Evolutionary conservation across 2,888 invertebrate genomes (phyloP).

Genomic region (Sinhomidia bicolor): DNA sequence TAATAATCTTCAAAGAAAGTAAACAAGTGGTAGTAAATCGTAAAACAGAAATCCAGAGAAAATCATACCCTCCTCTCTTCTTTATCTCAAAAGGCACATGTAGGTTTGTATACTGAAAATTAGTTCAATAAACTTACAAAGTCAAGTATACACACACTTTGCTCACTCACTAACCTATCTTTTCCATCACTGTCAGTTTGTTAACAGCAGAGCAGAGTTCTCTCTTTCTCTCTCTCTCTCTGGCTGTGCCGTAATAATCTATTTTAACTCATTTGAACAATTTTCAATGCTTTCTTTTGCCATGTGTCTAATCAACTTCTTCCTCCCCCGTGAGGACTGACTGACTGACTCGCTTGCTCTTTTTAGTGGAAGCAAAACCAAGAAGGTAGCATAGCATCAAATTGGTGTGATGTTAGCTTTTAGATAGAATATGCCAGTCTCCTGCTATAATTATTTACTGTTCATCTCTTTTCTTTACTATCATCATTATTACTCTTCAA

Average conservation of each 20-base stretch:
- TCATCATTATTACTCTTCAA: not conserved
- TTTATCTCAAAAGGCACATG: not conserved
- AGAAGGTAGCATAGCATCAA: not conserved
- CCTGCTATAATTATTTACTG: slow-evolving; percentile 31
- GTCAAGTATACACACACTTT: too few species aligned
- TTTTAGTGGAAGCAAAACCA: not conserved
- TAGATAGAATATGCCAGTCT: not conserved
- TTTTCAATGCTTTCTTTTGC: slow-evolving; percentile 24
- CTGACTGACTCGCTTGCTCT: not conserved
- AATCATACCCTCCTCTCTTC: not conserved
- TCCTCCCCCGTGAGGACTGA: slow-evolving; percentile 17
- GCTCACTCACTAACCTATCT: too few species aligned
- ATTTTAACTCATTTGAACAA: not conserved
- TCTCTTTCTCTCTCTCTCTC: too few species aligned
- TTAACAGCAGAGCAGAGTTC: too few species aligned
- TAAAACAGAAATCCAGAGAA: not conserved
- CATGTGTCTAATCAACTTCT: slow-evolving; percentile 25
- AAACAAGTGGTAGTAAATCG: not conserved
- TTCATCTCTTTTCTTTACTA: not conserved
- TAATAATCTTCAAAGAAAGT: not conserved
- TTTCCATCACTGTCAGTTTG: too few species aligned
- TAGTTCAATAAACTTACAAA: slow-evolving; percentile 21
- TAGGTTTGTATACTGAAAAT: too few species aligned
- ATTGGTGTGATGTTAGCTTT: not conserved
- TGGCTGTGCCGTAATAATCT: slow-evolving; percentile 4